phyloP scores from a whole-genome alignment of 2,888 invertebrate genomes.

The Priapulus caudatus region DNA sequence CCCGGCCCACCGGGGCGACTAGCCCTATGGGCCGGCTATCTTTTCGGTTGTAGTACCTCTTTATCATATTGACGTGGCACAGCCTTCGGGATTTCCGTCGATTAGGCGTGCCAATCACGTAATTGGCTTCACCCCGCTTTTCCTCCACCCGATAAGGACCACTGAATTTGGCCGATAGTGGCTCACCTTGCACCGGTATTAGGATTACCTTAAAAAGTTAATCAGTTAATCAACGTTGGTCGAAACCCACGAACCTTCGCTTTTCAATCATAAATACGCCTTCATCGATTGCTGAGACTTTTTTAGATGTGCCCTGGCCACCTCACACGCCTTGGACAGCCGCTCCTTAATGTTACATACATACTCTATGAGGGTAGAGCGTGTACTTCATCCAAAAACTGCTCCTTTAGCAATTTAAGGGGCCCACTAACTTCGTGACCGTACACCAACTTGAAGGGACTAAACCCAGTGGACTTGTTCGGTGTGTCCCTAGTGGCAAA shows the following conservation, averaged over 20 bases:
- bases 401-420: slow-evolving; percentile 14
- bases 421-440: slow-evolving; percentile 19
- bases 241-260: too few relatives aligned
- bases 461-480: slow-evolving; percentile 21
- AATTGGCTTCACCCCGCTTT: neutral
- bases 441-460: slow-evolving; percentile 20
- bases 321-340: slow-evolving; percentile 11
- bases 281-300: slow-evolving; percentile 15
- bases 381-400: slow-evolving; percentile 7
- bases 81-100: neutral
- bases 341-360: slow-evolving; percentile 12
- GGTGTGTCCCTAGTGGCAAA: slow-evolving; percentile 14
- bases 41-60: slow-evolving; percentile 18
- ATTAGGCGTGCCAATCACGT: neutral
- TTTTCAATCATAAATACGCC: too few relatives aligned
- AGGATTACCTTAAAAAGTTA: too few relatives aligned
- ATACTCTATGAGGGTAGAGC: slow-evolving; percentile 8
- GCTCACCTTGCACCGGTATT: neutral
- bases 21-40: too few relatives aligned
- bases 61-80: slow-evolving; percentile 10
- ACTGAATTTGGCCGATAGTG: neutral
- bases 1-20: too few relatives aligned
- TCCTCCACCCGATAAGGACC: neutral
- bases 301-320: slow-evolving; percentile 17
- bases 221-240: too few relatives aligned